Percentiles rank a stretch among this genome's conserved stretches.
Evolutionary conservation across 2,113 vertebrate genomes (phyloP).

Genomic region (Holacanthus passer): DNA sequence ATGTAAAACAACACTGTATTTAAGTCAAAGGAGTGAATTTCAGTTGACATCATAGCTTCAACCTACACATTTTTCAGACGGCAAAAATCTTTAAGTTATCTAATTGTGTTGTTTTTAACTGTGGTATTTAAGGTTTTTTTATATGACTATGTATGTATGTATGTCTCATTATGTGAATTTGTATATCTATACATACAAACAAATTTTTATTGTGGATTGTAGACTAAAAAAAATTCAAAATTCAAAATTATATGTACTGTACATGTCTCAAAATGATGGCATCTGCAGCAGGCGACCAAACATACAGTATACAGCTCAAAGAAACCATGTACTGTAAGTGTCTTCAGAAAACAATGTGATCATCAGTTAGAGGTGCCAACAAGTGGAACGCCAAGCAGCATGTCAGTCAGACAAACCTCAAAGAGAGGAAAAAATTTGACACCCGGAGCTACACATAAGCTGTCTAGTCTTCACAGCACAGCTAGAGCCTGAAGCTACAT

Average conservation of each 20-base stretch:
- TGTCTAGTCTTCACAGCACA: not conserved
- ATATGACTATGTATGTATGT: not conserved
- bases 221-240: no score
- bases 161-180: no score
- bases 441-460: not conserved
- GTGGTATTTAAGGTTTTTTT: not conserved
- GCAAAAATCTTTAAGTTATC: no score
- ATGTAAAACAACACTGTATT: no score
- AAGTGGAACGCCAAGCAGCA: not conserved
- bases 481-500: not conserved
- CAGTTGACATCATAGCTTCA: no score
- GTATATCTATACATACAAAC: no score
- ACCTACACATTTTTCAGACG: no score
- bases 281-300: not conserved
- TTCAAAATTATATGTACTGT: no score
- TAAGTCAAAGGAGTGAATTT: no score
- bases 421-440: not conserved
- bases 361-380: constrained; percentile 1
- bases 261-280: not conserved
- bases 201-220: no score
- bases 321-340: not conserved
- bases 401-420: not conserved
- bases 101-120: no score
- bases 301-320: not conserved
- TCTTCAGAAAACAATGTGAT: not conserved